Evolutionary conservation across 1,140 invertebrate genomes (phyloP), one percentile per base, ranked within the genome.

Genomic region (Drosophila novamexicana): DNA sequence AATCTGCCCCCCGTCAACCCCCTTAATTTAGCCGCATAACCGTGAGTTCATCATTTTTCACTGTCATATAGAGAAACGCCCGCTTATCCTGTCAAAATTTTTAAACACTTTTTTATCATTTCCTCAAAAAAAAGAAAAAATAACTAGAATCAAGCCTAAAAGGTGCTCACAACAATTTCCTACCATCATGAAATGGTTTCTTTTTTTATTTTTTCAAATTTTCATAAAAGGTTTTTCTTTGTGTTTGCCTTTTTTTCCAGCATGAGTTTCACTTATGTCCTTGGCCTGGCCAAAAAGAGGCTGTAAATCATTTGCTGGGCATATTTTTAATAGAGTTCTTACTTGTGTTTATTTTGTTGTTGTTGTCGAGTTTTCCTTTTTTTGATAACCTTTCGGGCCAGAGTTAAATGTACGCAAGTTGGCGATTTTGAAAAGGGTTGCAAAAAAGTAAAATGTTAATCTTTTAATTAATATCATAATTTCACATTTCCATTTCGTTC

Each of bases 281-380:
- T 74, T 47, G 53, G 14, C 39, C 7, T 14, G 32, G 36, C 16
- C 56, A 64, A 68, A 79, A 78, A 75, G 83, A 77, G 65, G 68
- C 75, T 84, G 89, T 88, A 84, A 88, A 88, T 88, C 84, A 88
- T 88, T 77, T 47, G 77, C 22, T 50, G 72, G 71, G 66, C 80
- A 88, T 81, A 89, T 89, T 88, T 83, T 88, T 89, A 89, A 88
- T 88, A 89, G 84, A 88, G 77, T 75, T 88, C 80, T 89, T 72
- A 71, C 67, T 73, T 66, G 50, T 79, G 58, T 77, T 79, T 50
- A 16, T 59, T 50, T 44, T 53, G 22, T 65, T 49, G 18, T 39
- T 64, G n/a, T 50, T 54, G 7, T 6, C 22, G 50, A 22, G 36
- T 29, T 32, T 6, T 12, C 10, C 9, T 1, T 8, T 42, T 12